A percentile compares a stretch with the other conserved stretches of the same genome.
phyloP scores from a whole-genome alignment of 2,797 vertebrate genomes.

The Anas acuta region DNA sequence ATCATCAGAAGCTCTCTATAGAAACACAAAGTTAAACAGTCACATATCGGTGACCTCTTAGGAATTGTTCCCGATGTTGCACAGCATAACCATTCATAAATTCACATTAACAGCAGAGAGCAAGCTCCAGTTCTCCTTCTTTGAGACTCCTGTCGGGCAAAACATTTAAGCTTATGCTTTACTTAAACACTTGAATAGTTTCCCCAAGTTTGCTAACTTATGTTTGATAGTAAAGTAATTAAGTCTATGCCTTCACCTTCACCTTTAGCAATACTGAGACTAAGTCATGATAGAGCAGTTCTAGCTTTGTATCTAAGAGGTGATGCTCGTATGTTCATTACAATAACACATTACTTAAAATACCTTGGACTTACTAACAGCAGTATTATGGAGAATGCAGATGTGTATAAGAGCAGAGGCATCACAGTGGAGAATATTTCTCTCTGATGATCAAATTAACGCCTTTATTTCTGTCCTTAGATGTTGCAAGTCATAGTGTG shows the following conservation, averaged over 20 bases:
- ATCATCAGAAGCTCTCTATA: background rate
- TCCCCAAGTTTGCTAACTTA: background rate
- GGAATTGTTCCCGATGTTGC: background rate
- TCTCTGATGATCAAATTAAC: background rate
- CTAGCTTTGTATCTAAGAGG: background rate
- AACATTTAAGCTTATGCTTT: background rate
- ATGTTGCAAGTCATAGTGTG: background rate
- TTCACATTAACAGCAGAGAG: background rate
- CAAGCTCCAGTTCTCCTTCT: background rate
- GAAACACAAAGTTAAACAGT: constrained; percentile 23
- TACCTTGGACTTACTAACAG: background rate
- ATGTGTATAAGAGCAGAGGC: background rate
- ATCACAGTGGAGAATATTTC: background rate
- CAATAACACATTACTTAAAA: rapidly evolving
- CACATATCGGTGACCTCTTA: background rate
- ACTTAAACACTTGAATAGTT: background rate
- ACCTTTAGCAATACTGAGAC: background rate
- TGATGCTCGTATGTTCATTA: background rate
- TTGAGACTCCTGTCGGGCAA: background rate
- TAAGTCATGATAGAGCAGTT: background rate
- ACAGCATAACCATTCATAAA: background rate
- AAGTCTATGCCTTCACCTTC: background rate
- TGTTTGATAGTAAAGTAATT: background rate
- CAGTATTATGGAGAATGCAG: background rate
- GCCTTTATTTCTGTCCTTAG: background rate